Percentiles rank a stretch among this genome's conserved stretches.
phyloP scores from a whole-genome alignment of 2,797 vertebrate species.

The Falco rusticolus region DNA sequence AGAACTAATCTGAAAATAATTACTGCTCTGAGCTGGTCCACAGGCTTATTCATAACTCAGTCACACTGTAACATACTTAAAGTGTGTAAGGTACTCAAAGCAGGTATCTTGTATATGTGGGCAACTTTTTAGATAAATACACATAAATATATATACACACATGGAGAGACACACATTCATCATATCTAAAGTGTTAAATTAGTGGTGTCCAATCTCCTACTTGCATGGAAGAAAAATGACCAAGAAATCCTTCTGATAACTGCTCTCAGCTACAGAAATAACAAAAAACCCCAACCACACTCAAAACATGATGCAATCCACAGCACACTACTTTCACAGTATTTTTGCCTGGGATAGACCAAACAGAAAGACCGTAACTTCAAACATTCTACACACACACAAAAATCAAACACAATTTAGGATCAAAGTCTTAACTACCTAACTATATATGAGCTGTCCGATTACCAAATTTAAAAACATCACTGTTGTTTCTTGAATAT shows the following conservation, averaged over 20 bases:
- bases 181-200: not conserved
- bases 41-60: not conserved
- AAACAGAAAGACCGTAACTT: not conserved
- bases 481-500: not conserved
- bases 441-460: fast-evolving
- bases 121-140: not conserved
- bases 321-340: not conserved
- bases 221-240: not conserved
- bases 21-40: not conserved
- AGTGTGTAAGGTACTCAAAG: not conserved
- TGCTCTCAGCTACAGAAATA: not conserved
- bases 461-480: not conserved
- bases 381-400: not conserved
- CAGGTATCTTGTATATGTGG: not conserved
- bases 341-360: not conserved
- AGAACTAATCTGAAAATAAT: not conserved
- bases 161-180: fast-evolving
- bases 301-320: not conserved
- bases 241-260: not conserved
- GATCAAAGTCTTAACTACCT: not conserved
- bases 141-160: not conserved
- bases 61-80: not conserved
- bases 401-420: not conserved
- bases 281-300: not conserved
- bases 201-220: not conserved